phyloP scores from a whole-genome alignment of 64 coral and sea anemone species.

The Cladopsammia gracilis region DNA sequence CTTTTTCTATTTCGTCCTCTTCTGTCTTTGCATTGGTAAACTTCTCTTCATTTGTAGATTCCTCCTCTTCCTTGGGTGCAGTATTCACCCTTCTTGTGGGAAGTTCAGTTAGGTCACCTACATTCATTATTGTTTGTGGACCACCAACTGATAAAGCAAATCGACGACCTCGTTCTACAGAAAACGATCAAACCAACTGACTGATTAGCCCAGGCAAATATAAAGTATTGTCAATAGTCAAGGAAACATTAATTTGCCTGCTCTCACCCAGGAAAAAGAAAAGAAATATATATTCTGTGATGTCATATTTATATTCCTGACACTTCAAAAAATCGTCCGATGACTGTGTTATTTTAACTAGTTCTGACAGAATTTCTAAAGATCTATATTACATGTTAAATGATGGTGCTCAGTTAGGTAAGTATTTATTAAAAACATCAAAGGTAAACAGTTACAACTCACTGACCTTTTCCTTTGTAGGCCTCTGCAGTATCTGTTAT shows the following conservation, averaged over 20 bases:
- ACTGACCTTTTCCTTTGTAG: constrained; percentile 90
- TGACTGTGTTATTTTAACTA: too few relatives aligned
- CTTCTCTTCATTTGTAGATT: constrained; percentile 60
- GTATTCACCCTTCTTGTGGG: constrained; percentile 15
- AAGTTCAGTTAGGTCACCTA: constrained; percentile 20
- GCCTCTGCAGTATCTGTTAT: constrained; percentile 94
- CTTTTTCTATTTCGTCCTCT: constrained; percentile 65
- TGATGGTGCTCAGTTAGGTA: background rate
- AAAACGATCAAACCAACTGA: background rate
- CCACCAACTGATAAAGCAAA: constrained; percentile 73
- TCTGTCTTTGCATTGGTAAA: constrained; percentile 48
- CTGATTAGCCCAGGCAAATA: background rate
- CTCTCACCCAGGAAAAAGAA: too few relatives aligned
- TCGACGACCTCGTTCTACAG: constrained; percentile 82
- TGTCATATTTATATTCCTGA: too few relatives aligned
- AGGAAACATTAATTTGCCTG: too few relatives aligned
- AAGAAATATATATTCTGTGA: too few relatives aligned
- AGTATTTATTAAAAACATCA: background rate
- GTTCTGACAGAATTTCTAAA: too few relatives aligned
- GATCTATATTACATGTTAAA: too few relatives aligned
- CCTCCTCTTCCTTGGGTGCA: constrained; percentile 44
- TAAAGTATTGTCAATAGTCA: too few relatives aligned
- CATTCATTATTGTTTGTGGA: background rate
- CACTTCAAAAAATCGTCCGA: too few relatives aligned
- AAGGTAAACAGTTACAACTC: background rate